phyloP scores from a whole-genome alignment of 2,113 vertebrate genomes.

The Cyprinodon variegatus region DNA sequence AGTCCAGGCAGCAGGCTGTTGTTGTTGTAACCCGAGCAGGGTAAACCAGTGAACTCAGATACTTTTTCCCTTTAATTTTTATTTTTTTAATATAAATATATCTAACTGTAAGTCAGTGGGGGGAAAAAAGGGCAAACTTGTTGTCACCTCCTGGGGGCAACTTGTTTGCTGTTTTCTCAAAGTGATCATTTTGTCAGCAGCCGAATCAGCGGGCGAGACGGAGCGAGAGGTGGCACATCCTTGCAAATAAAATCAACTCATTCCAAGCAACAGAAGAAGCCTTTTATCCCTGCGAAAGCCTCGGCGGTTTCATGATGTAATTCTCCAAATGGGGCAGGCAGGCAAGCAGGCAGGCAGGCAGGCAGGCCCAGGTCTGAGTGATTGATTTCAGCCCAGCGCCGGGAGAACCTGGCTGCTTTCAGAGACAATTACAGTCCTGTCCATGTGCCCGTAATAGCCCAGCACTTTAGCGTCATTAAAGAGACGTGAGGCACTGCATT shows the following conservation, averaged over 20 bases:
- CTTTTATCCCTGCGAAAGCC: conserved; percentile 75
- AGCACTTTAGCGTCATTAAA: conserved; percentile 86
- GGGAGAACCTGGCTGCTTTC: conserved; percentile 88
- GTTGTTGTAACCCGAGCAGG: conserved; percentile 64
- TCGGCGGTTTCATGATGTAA: conserved; percentile 80
- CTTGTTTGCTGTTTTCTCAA: conserved; percentile 53
- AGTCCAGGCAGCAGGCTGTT: conserved; percentile 59
- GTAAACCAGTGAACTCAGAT: conserved; percentile 52
- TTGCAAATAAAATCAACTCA: conserved; percentile 78
- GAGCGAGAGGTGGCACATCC: conserved; percentile 52
- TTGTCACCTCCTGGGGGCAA: conserved; percentile 55
- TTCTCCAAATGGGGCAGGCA: conserved; percentile 83
- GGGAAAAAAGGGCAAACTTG: conserved; percentile 31
- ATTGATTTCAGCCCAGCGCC: conserved; percentile 87
- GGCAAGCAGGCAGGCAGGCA: conserved; percentile 77
- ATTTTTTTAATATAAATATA: conserved; percentile 18
- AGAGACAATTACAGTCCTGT: conserved; percentile 86
- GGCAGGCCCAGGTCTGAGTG: conserved; percentile 81
- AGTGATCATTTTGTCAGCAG: conserved; percentile 68
- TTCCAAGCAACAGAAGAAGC: conserved; percentile 73
- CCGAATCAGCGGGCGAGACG: conserved; percentile 51
- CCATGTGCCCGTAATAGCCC: conserved; percentile 80
- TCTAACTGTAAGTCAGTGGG: conserved; percentile 40
- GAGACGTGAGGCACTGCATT: conserved; percentile 80
- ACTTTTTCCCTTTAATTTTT: neutral